Percentiles rank a stretch among this genome's conserved stretches.
Evolutionary conservation across 30 jellyfish, hydroid and myxozoan species (phyloP).

Genomic region (Hydractinia symbiolongicarpus): DNA sequence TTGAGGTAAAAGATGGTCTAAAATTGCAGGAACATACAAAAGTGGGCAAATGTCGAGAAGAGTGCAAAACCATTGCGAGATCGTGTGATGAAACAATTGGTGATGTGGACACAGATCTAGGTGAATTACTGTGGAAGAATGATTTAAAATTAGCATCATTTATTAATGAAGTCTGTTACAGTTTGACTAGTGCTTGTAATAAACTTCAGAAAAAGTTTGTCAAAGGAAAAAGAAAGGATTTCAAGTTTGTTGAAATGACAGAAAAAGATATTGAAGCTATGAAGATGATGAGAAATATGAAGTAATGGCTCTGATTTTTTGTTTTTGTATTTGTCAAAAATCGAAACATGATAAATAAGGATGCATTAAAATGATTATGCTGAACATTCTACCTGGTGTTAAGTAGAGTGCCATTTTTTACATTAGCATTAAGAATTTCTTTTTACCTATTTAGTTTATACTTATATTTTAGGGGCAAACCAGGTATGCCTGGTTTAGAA

Average conservation of each 20-base stretch:
- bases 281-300: slow-evolving; percentile 75
- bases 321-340: not conserved
- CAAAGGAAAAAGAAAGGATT: slow-evolving; percentile 65
- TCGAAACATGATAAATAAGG: too few relatives aligned
- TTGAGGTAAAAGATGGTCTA: slow-evolving; percentile 30
- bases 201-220: slow-evolving; percentile 34
- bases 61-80: slow-evolving; percentile 77
- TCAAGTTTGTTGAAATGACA: slow-evolving; percentile 51
- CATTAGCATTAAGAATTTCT: too few relatives aligned
- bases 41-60: slow-evolving; percentile 69
- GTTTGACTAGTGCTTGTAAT: slow-evolving; percentile 56
- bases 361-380: too few relatives aligned
- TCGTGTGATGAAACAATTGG: slow-evolving; percentile 88
- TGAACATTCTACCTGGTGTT: too few relatives aligned
- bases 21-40: slow-evolving; percentile 42
- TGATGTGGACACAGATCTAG: slow-evolving; percentile 85
- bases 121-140: slow-evolving; percentile 83
- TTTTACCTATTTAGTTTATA: not conserved
- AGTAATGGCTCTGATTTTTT: slow-evolving; percentile 34
- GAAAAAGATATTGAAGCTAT: slow-evolving; percentile 74
- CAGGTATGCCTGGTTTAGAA: slow-evolving; percentile 98
- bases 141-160: slow-evolving; percentile 43
- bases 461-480: slow-evolving; percentile 39
- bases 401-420: too few relatives aligned
- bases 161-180: slow-evolving; percentile 64